Percentiles rank a stretch among this genome's conserved stretches.
phyloP scores from a whole-genome alignment of 2,888 invertebrate genomes.

The Argyresthia goedartella region DNA sequence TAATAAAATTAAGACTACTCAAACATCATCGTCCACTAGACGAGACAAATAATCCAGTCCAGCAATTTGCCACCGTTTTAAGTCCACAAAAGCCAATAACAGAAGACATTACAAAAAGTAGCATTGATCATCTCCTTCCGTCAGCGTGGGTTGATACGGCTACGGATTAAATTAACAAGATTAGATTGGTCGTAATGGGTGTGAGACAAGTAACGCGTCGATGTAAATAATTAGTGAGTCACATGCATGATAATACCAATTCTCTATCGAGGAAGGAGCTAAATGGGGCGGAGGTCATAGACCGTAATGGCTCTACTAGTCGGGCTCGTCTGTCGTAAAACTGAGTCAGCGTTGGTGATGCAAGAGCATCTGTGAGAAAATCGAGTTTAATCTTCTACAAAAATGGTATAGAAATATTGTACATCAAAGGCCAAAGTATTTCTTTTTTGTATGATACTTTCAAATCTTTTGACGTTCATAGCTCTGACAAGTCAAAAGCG shows the following conservation, averaged over 20 bases:
- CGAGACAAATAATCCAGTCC: not conserved
- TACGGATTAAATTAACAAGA: conserved; percentile 54
- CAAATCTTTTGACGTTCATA: too few species aligned
- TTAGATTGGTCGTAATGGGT: conserved; percentile 66
- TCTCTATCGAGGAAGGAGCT: conserved; percentile 16
- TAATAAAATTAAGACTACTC: too few species aligned
- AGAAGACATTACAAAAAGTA: conserved; percentile 20
- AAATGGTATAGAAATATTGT: too few species aligned
- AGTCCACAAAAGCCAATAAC: conserved; percentile 24
- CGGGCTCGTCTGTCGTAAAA: not conserved
- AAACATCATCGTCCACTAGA: too few species aligned
- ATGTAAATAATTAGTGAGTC: conserved; percentile 61
- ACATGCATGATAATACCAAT: conserved; percentile 30
- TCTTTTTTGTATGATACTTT: too few species aligned
- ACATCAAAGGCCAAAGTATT: too few species aligned
- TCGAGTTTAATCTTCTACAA: too few species aligned
- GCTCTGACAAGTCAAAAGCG: too few species aligned
- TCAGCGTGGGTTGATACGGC: conserved; percentile 36
- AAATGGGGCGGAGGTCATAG: conserved; percentile 7
- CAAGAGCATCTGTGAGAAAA: not conserved
- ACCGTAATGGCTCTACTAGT: not conserved
- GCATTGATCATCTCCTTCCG: conserved; percentile 57
- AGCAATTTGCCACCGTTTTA: not conserved
- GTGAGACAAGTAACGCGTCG: conserved; percentile 62
- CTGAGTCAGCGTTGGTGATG: not conserved